A percentile compares a stretch with the other conserved stretches of the same genome.
Evolutionary conservation across 2,797 vertebrate genomes (phyloP).

Genomic region (Syndactyla subalaris): DNA sequence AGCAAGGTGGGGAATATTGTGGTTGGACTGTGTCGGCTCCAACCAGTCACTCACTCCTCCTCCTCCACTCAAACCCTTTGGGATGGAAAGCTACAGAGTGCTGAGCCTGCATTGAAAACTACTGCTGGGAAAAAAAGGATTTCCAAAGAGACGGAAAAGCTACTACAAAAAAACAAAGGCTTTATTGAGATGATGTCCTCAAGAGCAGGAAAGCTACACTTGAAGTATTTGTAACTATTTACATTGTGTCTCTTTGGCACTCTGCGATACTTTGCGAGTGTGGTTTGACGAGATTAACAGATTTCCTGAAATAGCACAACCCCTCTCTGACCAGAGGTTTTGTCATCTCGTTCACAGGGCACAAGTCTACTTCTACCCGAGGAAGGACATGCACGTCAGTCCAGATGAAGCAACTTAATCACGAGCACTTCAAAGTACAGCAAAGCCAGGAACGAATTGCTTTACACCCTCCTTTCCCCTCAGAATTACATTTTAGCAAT

Average conservation of each 20-base stretch:
- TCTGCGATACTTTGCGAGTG: accelerated
- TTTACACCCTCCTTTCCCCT: neutral
- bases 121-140: neutral
- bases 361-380: accelerated
- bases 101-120: neutral
- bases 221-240: neutral
- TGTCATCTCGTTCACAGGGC: accelerated
- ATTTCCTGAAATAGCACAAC: neutral
- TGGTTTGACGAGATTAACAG: neutral
- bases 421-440: neutral
- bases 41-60: neutral
- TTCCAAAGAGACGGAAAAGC: neutral
- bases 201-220: neutral
- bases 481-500: neutral
- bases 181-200: neutral
- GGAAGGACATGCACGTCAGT: accelerated
- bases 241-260: neutral
- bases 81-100: neutral
- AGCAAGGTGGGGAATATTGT: neutral
- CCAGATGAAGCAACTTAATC: neutral
- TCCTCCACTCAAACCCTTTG: neutral
- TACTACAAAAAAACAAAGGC: neutral
- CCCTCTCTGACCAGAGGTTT: neutral
- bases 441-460: neutral
- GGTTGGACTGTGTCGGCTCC: neutral